phyloP scores from a whole-genome alignment of 2,888 invertebrate genomes.

The Synanthedon tipuliformis region DNA sequence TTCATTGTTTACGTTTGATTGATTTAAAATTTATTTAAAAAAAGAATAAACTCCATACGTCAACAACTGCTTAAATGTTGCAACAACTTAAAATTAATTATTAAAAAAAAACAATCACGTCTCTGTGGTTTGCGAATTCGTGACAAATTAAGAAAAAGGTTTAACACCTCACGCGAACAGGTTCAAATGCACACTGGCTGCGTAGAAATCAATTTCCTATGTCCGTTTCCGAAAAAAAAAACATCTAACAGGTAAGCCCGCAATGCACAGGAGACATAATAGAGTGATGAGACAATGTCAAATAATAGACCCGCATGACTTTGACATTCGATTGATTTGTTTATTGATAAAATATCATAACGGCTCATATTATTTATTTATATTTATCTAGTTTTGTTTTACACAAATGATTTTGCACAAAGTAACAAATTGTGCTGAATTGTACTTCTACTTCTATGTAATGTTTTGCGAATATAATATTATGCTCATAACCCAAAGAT shows the following conservation, averaged over 20 bases:
- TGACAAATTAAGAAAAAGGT: constrained; percentile 12
- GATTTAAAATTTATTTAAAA: constrained; percentile 3
- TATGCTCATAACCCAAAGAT: too few species aligned
- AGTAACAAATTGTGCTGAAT: too few species aligned
- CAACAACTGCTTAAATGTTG: too few species aligned
- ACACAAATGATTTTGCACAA: too few species aligned
- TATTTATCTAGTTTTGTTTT: not conserved
- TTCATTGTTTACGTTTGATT: constrained; percentile 34
- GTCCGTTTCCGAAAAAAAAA: constrained; percentile 57
- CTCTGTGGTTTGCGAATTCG: too few species aligned
- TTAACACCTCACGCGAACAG: constrained; percentile 58
- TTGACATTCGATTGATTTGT: constrained; percentile 27
- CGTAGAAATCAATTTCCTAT: constrained; percentile 35
- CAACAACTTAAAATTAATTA: too few species aligned
- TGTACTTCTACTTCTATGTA: too few species aligned
- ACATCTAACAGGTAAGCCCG: constrained; percentile 43
- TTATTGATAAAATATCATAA: constrained; percentile 28
- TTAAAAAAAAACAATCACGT: too few species aligned
- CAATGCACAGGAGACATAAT: constrained; percentile 13
- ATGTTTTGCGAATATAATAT: too few species aligned
- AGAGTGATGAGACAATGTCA: constrained; percentile 4
- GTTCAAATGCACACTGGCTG: constrained; percentile 53
- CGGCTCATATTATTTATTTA: constrained; percentile 3
- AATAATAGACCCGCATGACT: constrained; percentile 32
- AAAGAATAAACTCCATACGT: not conserved